These are phyloP conservation scores for Myrmecobius fasciatus DNA, from an alignment of 2,113 vertebrate genomes.

Conservation along the genomic window DNA sequence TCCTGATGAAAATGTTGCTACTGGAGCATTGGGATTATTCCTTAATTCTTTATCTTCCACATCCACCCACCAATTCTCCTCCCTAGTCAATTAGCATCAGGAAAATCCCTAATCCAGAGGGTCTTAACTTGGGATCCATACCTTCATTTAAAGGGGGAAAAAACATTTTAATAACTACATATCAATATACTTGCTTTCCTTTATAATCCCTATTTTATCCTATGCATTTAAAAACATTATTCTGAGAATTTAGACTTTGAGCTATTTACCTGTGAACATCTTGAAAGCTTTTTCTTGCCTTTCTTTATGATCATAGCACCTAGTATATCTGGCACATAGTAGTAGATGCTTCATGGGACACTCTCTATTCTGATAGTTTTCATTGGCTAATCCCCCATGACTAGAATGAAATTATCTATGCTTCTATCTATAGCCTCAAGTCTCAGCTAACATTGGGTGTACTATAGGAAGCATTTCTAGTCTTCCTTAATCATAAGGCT, in stretches of 20 bases:
- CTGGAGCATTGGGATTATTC: background rate
- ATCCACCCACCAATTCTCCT: background rate
- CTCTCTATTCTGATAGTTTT: background rate
- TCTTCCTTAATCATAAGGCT: background rate
- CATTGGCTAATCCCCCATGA: background rate
- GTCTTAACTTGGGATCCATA: background rate
- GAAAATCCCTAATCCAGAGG: background rate
- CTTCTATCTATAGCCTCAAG: background rate
- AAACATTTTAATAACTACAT: background rate
- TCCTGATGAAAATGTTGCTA: background rate
- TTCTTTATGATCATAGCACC: background rate
- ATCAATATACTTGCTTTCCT: background rate
- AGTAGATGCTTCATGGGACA: background rate
- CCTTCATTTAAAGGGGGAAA: background rate
- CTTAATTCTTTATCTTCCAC: background rate
- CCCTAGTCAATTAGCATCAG: background rate
- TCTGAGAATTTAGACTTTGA: background rate
- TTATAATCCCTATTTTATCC: background rate
- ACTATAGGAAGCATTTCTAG: no score
- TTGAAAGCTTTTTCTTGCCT: background rate
- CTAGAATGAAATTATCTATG: background rate
- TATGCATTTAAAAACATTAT: no score
- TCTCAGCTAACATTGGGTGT: background rate
- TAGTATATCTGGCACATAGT: background rate
- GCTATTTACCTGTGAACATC: no score